These are phyloP conservation scores for Molanna angustata DNA, from an alignment of 2,888 invertebrate species.

Conservation along the genomic window DNA sequence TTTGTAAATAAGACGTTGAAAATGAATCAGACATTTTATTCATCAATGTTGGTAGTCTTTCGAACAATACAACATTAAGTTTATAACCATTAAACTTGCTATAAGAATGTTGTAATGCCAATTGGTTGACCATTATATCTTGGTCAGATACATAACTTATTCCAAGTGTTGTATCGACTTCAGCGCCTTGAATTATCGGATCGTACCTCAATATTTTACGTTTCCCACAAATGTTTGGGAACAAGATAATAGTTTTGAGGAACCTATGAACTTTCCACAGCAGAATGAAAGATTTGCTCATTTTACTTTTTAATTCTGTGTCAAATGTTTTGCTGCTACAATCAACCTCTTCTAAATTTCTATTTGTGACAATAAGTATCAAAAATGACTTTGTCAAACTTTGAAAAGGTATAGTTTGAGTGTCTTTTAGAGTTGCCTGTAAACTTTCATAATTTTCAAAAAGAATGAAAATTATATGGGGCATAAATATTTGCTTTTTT, in stretches of 20 bases:
- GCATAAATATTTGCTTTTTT: too few relatives aligned
- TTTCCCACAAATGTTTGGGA: constrained; percentile 18
- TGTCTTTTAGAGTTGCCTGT: too few relatives aligned
- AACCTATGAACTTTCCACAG: constrained; percentile 15
- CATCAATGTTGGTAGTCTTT: constrained; percentile 38
- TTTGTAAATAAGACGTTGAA: constrained; percentile 31
- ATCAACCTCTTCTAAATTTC: too few relatives aligned
- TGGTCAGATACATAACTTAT: constrained; percentile 13
- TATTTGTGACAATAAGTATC: too few relatives aligned
- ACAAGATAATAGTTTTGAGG: constrained; percentile 20
- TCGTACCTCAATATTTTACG: constrained; percentile 20
- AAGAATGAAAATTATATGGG: too few relatives aligned
- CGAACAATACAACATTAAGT: constrained; percentile 41
- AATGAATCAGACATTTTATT: constrained; percentile 32
- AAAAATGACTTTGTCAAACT: too few relatives aligned
- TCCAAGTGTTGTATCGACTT: background rate
- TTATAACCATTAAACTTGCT: constrained; percentile 40
- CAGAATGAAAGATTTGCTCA: background rate
- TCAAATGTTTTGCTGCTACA: too few relatives aligned
- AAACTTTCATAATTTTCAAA: too few relatives aligned
- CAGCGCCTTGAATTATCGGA: constrained; percentile 12
- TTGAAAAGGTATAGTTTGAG: too few relatives aligned
- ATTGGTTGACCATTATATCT: constrained; percentile 11
- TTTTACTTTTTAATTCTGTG: too few relatives aligned
- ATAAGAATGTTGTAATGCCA: constrained; percentile 8